Conservation (phyloP, 2,113 vertebrate species). For the Marmota flaviventris region DNA sequence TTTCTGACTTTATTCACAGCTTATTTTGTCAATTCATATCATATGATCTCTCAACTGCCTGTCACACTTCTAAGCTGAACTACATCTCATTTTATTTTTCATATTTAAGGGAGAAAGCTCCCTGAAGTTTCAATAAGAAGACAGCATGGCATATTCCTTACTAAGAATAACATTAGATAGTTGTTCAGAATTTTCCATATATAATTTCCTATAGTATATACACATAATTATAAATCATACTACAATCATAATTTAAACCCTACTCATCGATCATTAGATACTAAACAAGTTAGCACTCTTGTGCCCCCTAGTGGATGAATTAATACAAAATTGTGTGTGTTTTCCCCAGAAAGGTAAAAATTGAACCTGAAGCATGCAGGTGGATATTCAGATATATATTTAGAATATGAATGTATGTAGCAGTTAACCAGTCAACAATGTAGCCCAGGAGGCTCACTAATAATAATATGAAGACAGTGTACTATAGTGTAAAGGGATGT, state of each 20-base stretch:
- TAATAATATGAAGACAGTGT: background rate
- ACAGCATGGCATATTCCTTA: background rate
- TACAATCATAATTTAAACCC: constrained; percentile 40
- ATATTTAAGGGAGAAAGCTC: background rate
- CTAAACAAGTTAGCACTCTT: constrained; percentile 74
- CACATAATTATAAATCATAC: background rate
- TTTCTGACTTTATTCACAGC: background rate
- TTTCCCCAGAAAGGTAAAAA: constrained; percentile 52
- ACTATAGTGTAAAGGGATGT: background rate
- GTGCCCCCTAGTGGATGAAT: constrained; percentile 76
- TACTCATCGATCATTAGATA: constrained; percentile 19
- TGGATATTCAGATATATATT: background rate
- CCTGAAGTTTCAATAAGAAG: background rate
- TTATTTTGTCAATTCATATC: constrained; percentile 23
- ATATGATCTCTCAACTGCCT: background rate
- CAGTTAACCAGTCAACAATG: background rate
- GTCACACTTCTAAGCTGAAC: background rate
- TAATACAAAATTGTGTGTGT: constrained; percentile 38
- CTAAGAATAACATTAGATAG: background rate
- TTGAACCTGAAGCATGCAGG: background rate
- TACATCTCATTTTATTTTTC: constrained; percentile 1
- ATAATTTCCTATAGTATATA: background rate
- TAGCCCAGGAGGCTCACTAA: background rate
- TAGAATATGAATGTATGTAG: background rate
- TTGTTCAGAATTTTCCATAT: constrained; percentile 14